Base-by-base conservation (phyloP, 2,888 invertebrate species). In the Onthophagus sagittarius region DNA sequence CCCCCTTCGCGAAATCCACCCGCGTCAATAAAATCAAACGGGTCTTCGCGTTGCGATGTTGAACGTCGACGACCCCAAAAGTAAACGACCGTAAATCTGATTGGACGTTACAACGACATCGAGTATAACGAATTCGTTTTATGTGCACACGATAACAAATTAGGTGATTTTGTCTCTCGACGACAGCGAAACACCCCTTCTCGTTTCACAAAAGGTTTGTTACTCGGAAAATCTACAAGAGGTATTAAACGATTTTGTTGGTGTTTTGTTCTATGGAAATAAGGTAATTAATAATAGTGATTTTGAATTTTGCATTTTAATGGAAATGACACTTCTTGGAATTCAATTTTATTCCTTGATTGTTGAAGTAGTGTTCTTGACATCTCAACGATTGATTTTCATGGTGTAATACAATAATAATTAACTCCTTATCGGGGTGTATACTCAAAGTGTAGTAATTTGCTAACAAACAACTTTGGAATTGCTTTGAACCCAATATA, bases 21-120 rank as follows among this genome's bases (percentile, higher is more conserved):
- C 62, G 71, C 70, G 70, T 71, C 73, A 73, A 73, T 73, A 73
- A 73, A 67, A 71, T 70, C 71, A 72, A 67, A 71, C 70, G 73
- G 70, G 70, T 64, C 64, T 71, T 63, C 62, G 69, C 69, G 32
- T 72, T 72, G 72, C 69, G 69, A 31, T 62, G 62, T 14, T 15
- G 62, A 32, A 69, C 67, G 67, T 67, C 67, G 67, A 72, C 67
- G 62, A 72, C 69, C 72, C 23, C 23, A 23, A 23, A 69, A 72
- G 67, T 67, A 72, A 72, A 72, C 67, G 62, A 72, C 69, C 72
- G 62, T 72, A 72, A 72, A 72, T 72, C 67, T 72, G 72, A 72
- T 72, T 62, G 62, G 62, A 69, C 62, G 69, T 69, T 62, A 23
- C 69, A 32, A 72, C 69, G 62, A 33, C 63, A 31, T 7, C 11